Evolutionary conservation across 2,113 vertebrate species (phyloP).

Genomic region (Pipa parva): DNA sequence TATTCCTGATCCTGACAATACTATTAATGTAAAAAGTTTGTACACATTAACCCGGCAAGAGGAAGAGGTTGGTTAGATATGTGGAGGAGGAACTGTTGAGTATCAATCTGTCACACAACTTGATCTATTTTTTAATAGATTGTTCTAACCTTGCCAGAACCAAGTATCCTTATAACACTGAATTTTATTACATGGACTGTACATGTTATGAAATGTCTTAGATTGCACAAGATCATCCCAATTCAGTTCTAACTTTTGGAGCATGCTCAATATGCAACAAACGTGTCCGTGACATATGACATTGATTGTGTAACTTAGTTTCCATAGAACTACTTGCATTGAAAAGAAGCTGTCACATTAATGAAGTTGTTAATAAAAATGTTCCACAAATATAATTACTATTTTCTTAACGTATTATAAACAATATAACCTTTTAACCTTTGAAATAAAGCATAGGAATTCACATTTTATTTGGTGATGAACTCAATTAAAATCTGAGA

Average conservation of each 20-base stretch:
- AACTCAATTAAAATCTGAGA: conserved; percentile 24
- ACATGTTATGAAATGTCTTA: no score
- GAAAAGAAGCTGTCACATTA: conserved; percentile 30
- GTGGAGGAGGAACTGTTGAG: no score
- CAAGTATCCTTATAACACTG: no score
- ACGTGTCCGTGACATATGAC: background rate
- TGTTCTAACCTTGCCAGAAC: no score
- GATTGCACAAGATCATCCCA: no score
- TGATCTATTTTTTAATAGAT: no score
- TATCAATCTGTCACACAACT: no score
- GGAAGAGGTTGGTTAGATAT: no score
- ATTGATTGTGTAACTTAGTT: conserved; percentile 15
- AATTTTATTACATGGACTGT: no score
- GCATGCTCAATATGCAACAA: conserved; percentile 20
- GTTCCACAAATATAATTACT: conserved; percentile 40
- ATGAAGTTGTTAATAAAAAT: conserved; percentile 38
- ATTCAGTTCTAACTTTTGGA: background rate
- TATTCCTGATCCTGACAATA: no score
- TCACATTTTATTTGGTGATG: conserved; percentile 17
- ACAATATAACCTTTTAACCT: conserved; percentile 21
- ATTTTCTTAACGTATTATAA: conserved; percentile 32
- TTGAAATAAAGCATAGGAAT: conserved; percentile 20
- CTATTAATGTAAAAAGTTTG: no score
- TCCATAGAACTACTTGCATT: conserved; percentile 18
- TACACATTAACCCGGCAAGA: no score